Conservation (phyloP, 2,797 vertebrate genomes). For the Lemur catta region DNA sequence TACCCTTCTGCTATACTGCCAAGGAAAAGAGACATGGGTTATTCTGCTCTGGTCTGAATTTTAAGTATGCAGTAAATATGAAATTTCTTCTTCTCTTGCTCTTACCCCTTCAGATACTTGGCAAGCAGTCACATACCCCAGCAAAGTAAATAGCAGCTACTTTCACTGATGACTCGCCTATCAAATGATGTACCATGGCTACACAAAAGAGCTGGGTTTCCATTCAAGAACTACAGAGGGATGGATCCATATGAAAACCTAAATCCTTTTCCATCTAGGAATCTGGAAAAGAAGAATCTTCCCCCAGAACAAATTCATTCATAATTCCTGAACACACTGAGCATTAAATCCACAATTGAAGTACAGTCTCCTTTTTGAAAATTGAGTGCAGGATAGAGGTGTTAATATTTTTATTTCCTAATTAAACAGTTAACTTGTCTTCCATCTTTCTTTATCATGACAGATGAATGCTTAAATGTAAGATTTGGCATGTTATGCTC, state of each 20-base stretch:
- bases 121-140: background rate
- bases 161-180: conserved; percentile 7
- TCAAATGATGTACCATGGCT: conserved; percentile 35
- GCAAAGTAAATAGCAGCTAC: conserved; percentile 31
- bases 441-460: conserved; percentile 30
- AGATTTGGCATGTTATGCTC: conserved; percentile 23
- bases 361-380: background rate
- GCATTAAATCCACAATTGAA: background rate
- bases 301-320: conserved; percentile 41
- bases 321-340: background rate
- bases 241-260: conserved; percentile 22
- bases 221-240: background rate
- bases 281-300: background rate
- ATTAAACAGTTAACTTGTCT: conserved; percentile 42
- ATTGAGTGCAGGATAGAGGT: background rate
- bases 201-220: conserved; percentile 4
- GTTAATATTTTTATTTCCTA: background rate
- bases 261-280: conserved; percentile 17
- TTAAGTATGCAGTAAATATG: conserved; percentile 36
- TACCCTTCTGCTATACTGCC: background rate
- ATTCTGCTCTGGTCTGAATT: conserved; percentile 22
- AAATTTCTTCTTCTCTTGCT: conserved; percentile 21
- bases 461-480: conserved; percentile 9
- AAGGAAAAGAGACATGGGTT: background rate
- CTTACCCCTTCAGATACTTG: background rate